Evolutionary conservation across 2,797 vertebrate species (phyloP).

Genomic region (Ataeniobius toweri): DNA sequence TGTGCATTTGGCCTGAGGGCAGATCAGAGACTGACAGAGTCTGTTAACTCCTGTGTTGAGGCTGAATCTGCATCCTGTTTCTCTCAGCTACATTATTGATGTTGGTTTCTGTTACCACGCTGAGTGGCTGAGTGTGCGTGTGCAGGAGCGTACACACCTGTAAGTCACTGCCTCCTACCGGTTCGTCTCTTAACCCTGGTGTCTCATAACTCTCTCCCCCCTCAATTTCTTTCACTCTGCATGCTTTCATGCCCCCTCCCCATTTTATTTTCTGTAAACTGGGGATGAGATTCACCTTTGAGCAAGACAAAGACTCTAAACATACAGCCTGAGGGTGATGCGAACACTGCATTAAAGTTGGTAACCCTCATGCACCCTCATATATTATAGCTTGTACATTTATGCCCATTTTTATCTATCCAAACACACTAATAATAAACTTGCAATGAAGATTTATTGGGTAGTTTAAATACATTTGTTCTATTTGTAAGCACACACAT

Average conservation of each 20-base stretch:
- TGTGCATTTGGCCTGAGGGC: conserved; percentile 52
- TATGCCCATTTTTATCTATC: no score
- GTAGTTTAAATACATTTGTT: no score
- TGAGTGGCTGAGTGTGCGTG: conserved; percentile 37
- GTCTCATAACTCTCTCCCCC: conserved; percentile 30
- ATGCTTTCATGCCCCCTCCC: conserved; percentile 22
- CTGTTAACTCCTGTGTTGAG: conserved; percentile 78
- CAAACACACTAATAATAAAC: no score
- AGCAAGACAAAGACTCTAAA: no score
- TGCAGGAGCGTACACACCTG: conserved; percentile 49
- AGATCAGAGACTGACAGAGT: conserved; percentile 53
- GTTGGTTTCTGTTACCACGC: conserved; percentile 63
- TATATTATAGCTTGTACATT: no score
- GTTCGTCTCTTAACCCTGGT: conserved; percentile 48
- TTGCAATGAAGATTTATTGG: no score
- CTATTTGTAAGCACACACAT: no score
- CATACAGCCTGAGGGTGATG: no score
- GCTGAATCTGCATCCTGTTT: conserved; percentile 66
- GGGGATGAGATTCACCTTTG: background rate
- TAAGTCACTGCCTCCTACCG: conserved; percentile 29
- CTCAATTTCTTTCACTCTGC: conserved; percentile 28
- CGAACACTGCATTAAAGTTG: no score
- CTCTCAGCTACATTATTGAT: conserved; percentile 76
- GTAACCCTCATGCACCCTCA: no score
- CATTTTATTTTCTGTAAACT: conserved; percentile 24